These are phyloP conservation scores for Tiaroga cobitis DNA, from an alignment of 2,797 vertebrate species.

Conservation along the genomic window DNA sequence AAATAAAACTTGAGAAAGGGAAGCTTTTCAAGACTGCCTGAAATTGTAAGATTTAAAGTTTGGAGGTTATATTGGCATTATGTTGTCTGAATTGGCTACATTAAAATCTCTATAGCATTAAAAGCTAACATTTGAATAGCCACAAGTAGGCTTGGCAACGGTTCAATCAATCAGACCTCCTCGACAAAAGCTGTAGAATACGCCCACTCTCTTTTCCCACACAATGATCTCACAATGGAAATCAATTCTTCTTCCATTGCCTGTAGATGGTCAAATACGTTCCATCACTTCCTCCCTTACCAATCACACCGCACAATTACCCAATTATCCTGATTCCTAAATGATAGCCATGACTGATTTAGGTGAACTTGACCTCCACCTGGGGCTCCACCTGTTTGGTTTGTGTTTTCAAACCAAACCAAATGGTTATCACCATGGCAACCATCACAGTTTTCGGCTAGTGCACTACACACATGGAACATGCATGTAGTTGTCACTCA, in stretches of 20 bases:
- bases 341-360: slow-evolving; percentile 8
- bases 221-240: slow-evolving; percentile 22
- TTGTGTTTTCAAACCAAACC: not conserved
- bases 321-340: not conserved
- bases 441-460: not conserved
- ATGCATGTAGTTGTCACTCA: not conserved
- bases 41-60: too few relatives aligned
- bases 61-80: not conserved
- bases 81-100: not conserved
- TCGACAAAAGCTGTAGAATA: slow-evolving; percentile 17
- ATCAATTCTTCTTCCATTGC: slow-evolving; percentile 28
- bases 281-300: not conserved
- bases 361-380: slow-evolving; percentile 5
- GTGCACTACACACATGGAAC: not conserved
- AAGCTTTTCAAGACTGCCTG: not conserved
- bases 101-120: not conserved
- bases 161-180: slow-evolving; percentile 32
- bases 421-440: not conserved
- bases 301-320: not conserved
- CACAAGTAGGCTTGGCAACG: not conserved
- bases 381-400: not conserved
- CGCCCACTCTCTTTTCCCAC: slow-evolving; percentile 17
- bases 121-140: not conserved
- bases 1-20: not conserved
- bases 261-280: slow-evolving; percentile 21